These are phyloP conservation scores for Pygmarrhopalites habei DNA, from an alignment of 1,140 invertebrate genomes.

Conservation along the genomic window DNA sequence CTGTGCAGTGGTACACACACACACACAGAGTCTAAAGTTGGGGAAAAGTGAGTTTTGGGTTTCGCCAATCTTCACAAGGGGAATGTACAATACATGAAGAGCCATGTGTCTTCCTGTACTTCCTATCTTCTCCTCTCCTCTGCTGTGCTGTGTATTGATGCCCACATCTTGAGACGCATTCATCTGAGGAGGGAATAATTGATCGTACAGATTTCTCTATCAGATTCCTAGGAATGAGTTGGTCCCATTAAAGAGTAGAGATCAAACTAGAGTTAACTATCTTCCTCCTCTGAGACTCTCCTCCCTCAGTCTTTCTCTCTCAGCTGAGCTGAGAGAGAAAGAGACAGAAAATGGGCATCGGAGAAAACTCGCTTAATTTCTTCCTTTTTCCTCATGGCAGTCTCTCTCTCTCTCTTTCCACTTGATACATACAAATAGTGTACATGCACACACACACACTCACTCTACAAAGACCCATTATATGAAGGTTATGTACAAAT, in stretches of 20 bases:
- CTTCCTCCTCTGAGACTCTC: background rate
- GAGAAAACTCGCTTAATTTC: slow-evolving; percentile 13
- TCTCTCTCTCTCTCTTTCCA: background rate
- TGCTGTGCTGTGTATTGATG: slow-evolving; percentile 19
- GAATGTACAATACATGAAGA: too few relatives aligned
- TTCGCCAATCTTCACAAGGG: too few relatives aligned
- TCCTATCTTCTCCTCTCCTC: background rate
- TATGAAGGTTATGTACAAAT: background rate
- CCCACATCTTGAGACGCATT: slow-evolving; percentile 23
- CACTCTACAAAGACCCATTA: background rate
- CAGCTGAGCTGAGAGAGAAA: slow-evolving; percentile 1
- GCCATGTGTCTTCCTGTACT: too few relatives aligned
- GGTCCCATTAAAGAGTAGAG: slow-evolving; percentile 23
- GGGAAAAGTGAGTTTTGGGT: too few relatives aligned
- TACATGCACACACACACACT: background rate
- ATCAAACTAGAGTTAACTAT: slow-evolving; percentile 23
- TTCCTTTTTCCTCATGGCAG: slow-evolving; percentile 8
- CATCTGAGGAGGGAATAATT: slow-evolving; percentile 28
- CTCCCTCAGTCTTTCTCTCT: background rate
- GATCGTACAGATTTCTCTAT: slow-evolving; percentile 29
- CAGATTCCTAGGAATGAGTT: slow-evolving; percentile 26
- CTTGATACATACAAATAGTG: background rate
- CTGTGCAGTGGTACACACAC: too few relatives aligned
- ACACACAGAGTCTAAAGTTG: too few relatives aligned
- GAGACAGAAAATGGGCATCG: background rate